Evolutionary conservation across 2,888 invertebrate genomes (phyloP), one percentile per base, ranked within the genome.

Genomic region (Aporophyla nigra): DNA sequence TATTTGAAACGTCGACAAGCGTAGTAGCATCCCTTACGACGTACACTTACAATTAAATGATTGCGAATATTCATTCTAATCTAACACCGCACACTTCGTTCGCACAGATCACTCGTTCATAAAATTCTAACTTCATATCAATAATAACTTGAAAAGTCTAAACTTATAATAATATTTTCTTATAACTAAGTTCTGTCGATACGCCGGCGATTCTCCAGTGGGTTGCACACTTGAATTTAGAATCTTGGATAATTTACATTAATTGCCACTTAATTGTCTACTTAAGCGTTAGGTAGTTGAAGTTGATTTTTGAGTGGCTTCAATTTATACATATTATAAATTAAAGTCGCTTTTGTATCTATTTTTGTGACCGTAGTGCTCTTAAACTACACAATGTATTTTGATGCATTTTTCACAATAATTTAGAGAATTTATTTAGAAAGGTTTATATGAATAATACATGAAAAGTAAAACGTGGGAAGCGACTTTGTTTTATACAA

Each of bases 1-100:
- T 92, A 91, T 91, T 92, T 84, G 83, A 89, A 90, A 90, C 83
- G 80, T 79, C 76, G 74, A 85, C 85, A 87, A 73, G 85, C 81
- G 85, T 80, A 85, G 83, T 80, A 79, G 80, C 65, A 59, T 67
- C 71, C 69, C 66, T 72, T 86, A 86, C 74, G n/a, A 58, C 68
- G 27, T 76, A 76, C 75, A 67, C 71, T 83, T 86, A 86, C 83
- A 76, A 65, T 74, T 67, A 65, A 66, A 65, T 69, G 62, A 69
- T 71, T 71, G 76, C 80, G 79, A 77, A 85, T 88, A 84, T 71
- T 83, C 72, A 77, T 83, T 86, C 83, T 78, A 84, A 82, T 49
- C 62, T 81, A 63, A 78, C 82, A 70, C 71, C 75, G 58, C 73
- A 79, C 78, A 78, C 74, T 9, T 70, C 74, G 75, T 71, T 72